Percentiles rank a stretch among this genome's conserved stretches.
Conservation (phyloP, 1,140 invertebrate genomes). For the Sarcophaga bullata region DNA sequence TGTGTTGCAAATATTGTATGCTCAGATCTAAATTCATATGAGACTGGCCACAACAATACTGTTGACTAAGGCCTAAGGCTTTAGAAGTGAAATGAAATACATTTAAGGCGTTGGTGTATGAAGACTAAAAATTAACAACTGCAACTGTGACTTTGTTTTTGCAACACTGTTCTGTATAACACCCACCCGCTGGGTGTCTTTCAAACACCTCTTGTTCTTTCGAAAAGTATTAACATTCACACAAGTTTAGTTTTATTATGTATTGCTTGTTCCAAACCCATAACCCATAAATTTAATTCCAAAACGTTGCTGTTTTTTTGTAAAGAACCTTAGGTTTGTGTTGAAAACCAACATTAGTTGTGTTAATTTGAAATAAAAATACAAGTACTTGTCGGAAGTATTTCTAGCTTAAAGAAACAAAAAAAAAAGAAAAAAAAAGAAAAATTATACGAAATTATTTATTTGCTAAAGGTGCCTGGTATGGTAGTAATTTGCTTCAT, state of each 20-base stretch:
- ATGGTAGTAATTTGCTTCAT: background rate
- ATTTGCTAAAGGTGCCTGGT: background rate
- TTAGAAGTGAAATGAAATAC: no score
- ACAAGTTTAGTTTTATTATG: no score
- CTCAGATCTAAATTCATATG: background rate
- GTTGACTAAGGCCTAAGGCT: background rate
- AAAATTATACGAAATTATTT: background rate
- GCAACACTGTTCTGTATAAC: no score
- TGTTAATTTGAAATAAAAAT: background rate
- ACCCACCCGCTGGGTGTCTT: no score
- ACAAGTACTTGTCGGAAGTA: conserved; percentile 10
- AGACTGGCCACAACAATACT: background rate
- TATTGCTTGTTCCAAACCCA: background rate
- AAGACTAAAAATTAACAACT: no score
- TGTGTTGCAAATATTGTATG: background rate
- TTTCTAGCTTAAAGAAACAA: background rate
- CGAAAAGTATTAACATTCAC: no score
- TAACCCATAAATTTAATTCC: background rate
- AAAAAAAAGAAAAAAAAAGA: no score
- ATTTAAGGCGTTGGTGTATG: no score
- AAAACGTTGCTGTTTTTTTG: background rate
- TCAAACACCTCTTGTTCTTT: no score
- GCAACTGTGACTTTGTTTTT: no score
- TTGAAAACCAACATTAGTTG: no score
- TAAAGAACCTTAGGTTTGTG: no score